phyloP scores from a whole-genome alignment of 2,888 invertebrate species.

The Oligia strigilis region DNA sequence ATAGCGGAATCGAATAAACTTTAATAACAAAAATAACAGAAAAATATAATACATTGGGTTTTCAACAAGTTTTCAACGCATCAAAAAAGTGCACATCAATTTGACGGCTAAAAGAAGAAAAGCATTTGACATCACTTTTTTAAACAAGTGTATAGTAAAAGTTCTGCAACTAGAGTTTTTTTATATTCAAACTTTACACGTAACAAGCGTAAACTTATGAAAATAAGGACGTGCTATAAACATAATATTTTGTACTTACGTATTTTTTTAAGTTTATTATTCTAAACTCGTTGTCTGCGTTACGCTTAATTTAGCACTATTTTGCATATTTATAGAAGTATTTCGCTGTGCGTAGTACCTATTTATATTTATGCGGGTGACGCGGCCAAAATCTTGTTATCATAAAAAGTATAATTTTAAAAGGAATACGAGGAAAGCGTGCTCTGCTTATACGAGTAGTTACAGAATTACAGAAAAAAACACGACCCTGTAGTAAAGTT shows the following conservation, averaged over 20 bases:
- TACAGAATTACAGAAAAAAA: slow-evolving; percentile 31
- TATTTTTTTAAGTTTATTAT: slow-evolving; percentile 27
- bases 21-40: too few relatives aligned
- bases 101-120: too few relatives aligned
- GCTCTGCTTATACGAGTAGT: slow-evolving; percentile 23
- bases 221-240: slow-evolving; percentile 1
- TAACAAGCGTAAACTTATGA: slow-evolving; percentile 21
- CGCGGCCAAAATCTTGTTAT: slow-evolving; percentile 37
- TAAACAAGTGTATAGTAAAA: too few relatives aligned
- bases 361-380: slow-evolving; percentile 48
- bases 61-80: too few relatives aligned
- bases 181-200: slow-evolving; percentile 6
- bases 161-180: neutral
- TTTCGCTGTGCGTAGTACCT: slow-evolving; percentile 37
- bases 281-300: slow-evolving; percentile 32
- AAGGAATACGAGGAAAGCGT: slow-evolving; percentile 40
- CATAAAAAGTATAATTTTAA: slow-evolving; percentile 38
- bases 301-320: slow-evolving; percentile 44
- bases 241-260: slow-evolving; percentile 14
- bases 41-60: too few relatives aligned
- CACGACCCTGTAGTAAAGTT: slow-evolving; percentile 24
- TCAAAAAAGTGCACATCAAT: too few relatives aligned
- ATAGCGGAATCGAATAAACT: too few relatives aligned
- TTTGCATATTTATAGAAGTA: slow-evolving; percentile 45
- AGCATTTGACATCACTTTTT: too few relatives aligned